Base-by-base conservation (phyloP, 1,140 invertebrate genomes). In the Uloborus diversus region DNA sequence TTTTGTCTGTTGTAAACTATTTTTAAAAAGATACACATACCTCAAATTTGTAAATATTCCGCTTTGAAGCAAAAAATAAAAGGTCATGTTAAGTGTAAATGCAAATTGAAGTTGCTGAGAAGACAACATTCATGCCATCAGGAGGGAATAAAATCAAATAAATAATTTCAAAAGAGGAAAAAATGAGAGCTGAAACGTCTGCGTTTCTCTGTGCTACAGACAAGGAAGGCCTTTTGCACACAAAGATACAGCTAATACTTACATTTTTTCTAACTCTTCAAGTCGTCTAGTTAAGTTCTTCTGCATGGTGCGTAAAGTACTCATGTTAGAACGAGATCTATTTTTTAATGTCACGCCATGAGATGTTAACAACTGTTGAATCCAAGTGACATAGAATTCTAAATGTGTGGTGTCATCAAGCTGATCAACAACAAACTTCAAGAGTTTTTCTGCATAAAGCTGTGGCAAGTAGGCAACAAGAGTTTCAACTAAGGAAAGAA, bases 311-410 rank as follows among this genome's bases (percentile, higher is more conserved):
- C 95, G 85, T 3, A 97, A 84, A 51, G 87, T 81, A 3, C 86
- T 20, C 20, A 64, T 53, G 17, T 79, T 71, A n/a, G 28, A n/a
- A 33, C n/a, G 51, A 76, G 68, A 85, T 33, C 85, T 68, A 62
- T 84, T 83, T 84, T 90, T 91, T 11, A 93, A 85, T 79, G 86
- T 88, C 1, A 87, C 86, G 25, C 91, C 91, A 85, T 92, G 90
- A 33, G 85, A 85, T 4, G 89, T 90, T 33, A 96, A 84, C 3
- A 95, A 86, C 51, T 84, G 84, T 82, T 92, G 89, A 49, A 92
- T 88, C 96, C 96, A 99, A 30, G 90, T 85, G 0, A 96, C 85
- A 87, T 97, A 95, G 85, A 96, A 96, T 85, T 98, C 94, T 56
- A 98, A 85, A 85, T 98, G 96, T 2, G 90, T 88, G 1, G 93